Base-by-base conservation (phyloP, 2,113 vertebrate species). In the Glareola pratincola region DNA sequence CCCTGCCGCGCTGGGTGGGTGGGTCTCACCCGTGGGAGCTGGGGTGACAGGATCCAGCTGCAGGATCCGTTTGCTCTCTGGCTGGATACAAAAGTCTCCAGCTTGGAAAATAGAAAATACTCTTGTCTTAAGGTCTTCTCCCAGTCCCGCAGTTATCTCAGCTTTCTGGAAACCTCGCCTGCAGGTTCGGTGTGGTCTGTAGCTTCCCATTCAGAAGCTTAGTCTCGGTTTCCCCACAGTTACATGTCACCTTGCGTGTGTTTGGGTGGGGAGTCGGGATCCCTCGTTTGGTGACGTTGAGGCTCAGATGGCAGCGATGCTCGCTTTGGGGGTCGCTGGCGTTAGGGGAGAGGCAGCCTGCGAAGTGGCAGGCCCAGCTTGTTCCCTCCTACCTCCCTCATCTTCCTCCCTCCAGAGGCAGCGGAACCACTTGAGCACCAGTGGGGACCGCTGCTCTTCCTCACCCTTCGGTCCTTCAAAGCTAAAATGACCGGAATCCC, bases 1-100 rank as follows among this genome's bases (percentile, higher is more conserved):
- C 18, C 20, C 63, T 50, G 66, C 37, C 21, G 27, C 1, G 0
- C 10, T 18, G 37, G 10, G 0, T 24, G 32, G 23, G 6, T 11
- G 51, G 10, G 3, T 75, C n/a, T 26, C 10, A 1, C 12, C 5
- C 2, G 1, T 19, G 89, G 51, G 59, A 24, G 41, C 80, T 36
- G 54, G 27, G 47, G 4, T 59, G 48, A 23, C 15, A 29, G 50
- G 18, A n/a, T n/a, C n/a, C 29, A 54, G n/a, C 15, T 29, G 0
- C 10, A 18, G 24, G 21, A 12, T 8, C 14, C 1, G 7, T 39
- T 66, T 19, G 4, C 26, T 56, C 54, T 72, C n/a, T 71, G 29
- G 4, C 12, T 72, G 56, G 32, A 10, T 19, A 2, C 6, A 29
- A 51, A 68, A 60, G 8, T 36, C 34, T 50, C 27, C 34, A 13